Evolutionary conservation across 2,888 invertebrate genomes (phyloP).

Genomic region (Machimus rusticus): DNA sequence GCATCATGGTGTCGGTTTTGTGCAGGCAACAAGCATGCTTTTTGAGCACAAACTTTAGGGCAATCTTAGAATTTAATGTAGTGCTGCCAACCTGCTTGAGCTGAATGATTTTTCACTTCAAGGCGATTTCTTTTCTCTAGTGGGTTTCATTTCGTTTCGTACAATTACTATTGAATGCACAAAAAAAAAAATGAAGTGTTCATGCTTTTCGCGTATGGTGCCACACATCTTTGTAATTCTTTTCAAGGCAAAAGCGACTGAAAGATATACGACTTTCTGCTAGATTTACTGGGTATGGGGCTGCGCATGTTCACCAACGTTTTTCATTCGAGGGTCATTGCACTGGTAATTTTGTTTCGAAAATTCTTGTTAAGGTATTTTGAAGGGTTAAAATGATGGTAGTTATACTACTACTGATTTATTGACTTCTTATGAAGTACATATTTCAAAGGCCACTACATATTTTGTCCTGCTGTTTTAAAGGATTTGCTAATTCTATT

Average conservation of each 20-base stretch:
- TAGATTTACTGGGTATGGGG: not conserved
- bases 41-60: conserved; percentile 4
- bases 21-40: conserved; percentile 27
- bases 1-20: not conserved
- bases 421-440: not conserved
- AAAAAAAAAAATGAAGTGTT: not conserved
- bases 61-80: not conserved
- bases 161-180: not conserved
- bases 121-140: not conserved
- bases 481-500: too few relatives aligned
- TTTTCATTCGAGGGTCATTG: not conserved
- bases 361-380: not conserved
- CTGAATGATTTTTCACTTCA: not conserved
- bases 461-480: too few relatives aligned
- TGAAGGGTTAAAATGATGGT: not conserved
- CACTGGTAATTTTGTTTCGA: not conserved
- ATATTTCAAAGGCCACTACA: not conserved
- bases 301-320: not conserved
- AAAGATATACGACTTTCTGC: not conserved
- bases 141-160: not conserved
- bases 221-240: not conserved
- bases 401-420: not conserved
- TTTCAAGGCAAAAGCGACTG: not conserved
- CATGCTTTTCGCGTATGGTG: not conserved
- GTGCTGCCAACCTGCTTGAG: not conserved